Conservation (phyloP, 2,113 vertebrate species). For the Platycercus adscitus region DNA sequence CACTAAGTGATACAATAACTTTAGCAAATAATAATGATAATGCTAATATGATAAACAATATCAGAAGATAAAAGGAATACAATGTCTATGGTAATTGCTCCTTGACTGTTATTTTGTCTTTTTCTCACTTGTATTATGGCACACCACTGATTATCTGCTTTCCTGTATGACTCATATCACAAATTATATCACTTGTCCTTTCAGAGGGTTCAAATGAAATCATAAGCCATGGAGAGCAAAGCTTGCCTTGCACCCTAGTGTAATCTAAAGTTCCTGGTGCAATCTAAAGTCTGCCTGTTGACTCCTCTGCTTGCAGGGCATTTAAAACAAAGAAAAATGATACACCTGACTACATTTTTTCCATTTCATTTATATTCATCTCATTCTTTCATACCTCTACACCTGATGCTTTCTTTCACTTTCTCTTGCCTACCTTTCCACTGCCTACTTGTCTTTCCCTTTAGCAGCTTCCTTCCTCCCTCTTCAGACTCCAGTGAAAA, state of each 20-base stretch:
- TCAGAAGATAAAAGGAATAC: neutral
- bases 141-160: slow-evolving; percentile 11
- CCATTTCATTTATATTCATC: neutral
- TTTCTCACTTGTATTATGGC: slow-evolving; percentile 35
- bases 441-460: neutral
- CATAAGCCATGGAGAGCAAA: neutral
- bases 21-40: slow-evolving; percentile 44
- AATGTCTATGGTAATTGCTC: neutral
- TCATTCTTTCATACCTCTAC: neutral
- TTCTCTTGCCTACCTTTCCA: neutral
- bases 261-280: neutral
- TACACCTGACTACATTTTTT: neutral
- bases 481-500: neutral
- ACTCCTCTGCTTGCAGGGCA: neutral
- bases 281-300: neutral
- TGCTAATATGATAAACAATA: neutral
- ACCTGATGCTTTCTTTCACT: neutral
- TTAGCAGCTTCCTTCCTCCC: neutral
- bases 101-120: slow-evolving; percentile 30
- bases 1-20: neutral
- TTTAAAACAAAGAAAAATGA: neutral
- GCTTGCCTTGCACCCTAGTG: neutral
- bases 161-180: slow-evolving; percentile 37
- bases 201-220: neutral
- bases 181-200: neutral